These are phyloP conservation scores for Diorhabda carinulata DNA, from an alignment of 1,140 invertebrate species.

Conservation along the genomic window DNA sequence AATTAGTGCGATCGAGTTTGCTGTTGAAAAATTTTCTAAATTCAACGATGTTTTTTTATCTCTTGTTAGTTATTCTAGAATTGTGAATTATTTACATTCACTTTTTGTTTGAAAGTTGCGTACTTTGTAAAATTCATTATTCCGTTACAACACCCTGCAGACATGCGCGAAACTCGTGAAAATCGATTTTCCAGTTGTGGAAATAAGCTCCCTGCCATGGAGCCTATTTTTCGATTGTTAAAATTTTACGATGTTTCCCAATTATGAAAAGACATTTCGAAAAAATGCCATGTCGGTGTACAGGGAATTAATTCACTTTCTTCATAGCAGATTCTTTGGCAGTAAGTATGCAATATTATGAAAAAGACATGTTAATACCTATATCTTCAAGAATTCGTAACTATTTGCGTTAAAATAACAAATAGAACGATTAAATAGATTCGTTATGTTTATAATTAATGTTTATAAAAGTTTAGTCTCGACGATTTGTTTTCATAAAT, in stretches of 20 bases:
- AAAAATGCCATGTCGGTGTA: slow-evolving; percentile 21
- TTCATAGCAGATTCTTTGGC: slow-evolving; percentile 21
- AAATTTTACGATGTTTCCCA: background rate
- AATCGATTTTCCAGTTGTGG: slow-evolving; percentile 19
- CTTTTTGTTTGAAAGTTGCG: background rate
- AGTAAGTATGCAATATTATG: slow-evolving; percentile 18
- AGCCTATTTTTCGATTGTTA: slow-evolving; percentile 1
- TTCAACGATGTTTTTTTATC: too few relatives aligned
- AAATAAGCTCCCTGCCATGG: slow-evolving; percentile 15
- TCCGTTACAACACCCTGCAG: too few relatives aligned
- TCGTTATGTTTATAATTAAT: background rate
- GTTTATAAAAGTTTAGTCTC: background rate
- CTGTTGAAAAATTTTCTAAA: too few relatives aligned
- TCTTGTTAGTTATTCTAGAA: too few relatives aligned
- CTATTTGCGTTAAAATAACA: background rate
- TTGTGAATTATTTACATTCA: background rate
- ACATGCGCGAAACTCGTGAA: slow-evolving; percentile 12
- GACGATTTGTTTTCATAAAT: background rate
- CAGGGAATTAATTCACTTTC: slow-evolving; percentile 16
- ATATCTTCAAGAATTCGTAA: background rate
- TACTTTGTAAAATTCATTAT: too few relatives aligned
- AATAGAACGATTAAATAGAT: background rate
- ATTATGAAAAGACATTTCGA: slow-evolving; percentile 6
- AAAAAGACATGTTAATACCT: background rate
- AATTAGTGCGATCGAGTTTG: too few relatives aligned